Conservation (phyloP, 1,140 invertebrate species). For the Pachyrhynchus sulphureomaculatus region DNA sequence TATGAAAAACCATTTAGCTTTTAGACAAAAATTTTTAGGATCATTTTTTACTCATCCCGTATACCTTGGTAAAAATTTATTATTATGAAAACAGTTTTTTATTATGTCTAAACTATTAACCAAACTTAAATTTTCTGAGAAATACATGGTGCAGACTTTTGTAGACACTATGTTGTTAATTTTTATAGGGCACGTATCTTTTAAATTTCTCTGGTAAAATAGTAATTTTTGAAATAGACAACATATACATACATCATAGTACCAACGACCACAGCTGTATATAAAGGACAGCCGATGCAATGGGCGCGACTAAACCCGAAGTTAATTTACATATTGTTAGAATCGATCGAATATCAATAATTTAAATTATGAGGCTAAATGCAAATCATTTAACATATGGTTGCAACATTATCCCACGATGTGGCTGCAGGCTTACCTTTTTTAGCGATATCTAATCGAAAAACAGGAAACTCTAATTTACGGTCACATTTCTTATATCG, state of each 20-base stretch:
- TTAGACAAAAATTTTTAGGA: too few relatives aligned
- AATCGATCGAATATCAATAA: constrained; percentile 26
- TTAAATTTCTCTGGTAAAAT: too few relatives aligned
- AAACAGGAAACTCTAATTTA: constrained; percentile 33
- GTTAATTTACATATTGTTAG: constrained; percentile 21
- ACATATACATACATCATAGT: constrained; percentile 8
- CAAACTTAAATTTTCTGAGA: too few relatives aligned
- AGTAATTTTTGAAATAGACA: too few relatives aligned
- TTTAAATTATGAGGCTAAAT: constrained; percentile 23
- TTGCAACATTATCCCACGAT: constrained; percentile 18
- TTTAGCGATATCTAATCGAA: constrained; percentile 16
- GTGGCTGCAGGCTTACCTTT: constrained; percentile 9
- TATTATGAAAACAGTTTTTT: too few relatives aligned
- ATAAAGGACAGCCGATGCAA: constrained; percentile 10
- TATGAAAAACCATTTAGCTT: too few relatives aligned
- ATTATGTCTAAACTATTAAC: too few relatives aligned
- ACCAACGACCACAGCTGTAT: constrained; percentile 8
- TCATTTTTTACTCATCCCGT: too few relatives aligned
- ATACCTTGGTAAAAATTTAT: too few relatives aligned
- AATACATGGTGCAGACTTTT: too few relatives aligned
- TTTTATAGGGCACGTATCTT: too few relatives aligned
- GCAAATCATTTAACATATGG: constrained; percentile 26
- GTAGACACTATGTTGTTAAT: too few relatives aligned
- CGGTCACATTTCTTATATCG: constrained; percentile 22
- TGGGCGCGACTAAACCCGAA: constrained; percentile 2